Evolutionary conservation across 2,113 vertebrate genomes (phyloP), one percentile per base, ranked within the genome.

Genomic region (Muscicapa adusta): DNA sequence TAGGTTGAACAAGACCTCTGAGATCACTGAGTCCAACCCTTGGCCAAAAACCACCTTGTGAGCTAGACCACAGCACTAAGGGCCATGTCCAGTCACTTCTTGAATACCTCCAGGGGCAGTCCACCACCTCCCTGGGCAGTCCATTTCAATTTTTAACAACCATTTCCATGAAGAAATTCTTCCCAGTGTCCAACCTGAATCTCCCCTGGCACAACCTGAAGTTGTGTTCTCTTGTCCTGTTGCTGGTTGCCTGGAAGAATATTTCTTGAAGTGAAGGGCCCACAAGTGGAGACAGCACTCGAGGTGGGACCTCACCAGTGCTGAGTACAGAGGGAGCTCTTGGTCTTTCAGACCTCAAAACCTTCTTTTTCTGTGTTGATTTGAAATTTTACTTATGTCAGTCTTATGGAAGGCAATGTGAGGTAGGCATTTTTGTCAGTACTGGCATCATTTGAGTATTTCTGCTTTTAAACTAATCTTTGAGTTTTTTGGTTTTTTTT

Each of bases 331-430:
- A 51, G 33, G 45, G 33, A 60, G 7, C 36, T 85, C 36, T 67
- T 85, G 36, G 18, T 76, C 45, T 51, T 85, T 36, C 19, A 74
- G n/a, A 74, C 45, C 19, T 34, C 38, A 77, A 58, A 89, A 60
- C 7, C 24, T 72, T 40, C 26, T n/a, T 11, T 62, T 81, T 53
- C 51, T 87, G 5, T 61, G 23, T n/a, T 43, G 20, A 63, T 77
- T 74, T 71, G 4, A 34, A 51, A 60, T 58, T 38, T 77, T 34
- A 43, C 28, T 43, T 73, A 3, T 0, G 4, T 42, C 42, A 48
- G 50, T 57, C 31, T 22, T 48, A 24, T 0, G 9, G 54, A 57
- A 70, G 15, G 22, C 66, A 67, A 1, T 19, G 7, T 1, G 3
- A 82, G 19, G 16, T 38, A 43, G 33, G 15, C 3, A 0, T 57